phyloP scores from a whole-genome alignment of 1,140 invertebrate species.

The Euschistus heros region DNA sequence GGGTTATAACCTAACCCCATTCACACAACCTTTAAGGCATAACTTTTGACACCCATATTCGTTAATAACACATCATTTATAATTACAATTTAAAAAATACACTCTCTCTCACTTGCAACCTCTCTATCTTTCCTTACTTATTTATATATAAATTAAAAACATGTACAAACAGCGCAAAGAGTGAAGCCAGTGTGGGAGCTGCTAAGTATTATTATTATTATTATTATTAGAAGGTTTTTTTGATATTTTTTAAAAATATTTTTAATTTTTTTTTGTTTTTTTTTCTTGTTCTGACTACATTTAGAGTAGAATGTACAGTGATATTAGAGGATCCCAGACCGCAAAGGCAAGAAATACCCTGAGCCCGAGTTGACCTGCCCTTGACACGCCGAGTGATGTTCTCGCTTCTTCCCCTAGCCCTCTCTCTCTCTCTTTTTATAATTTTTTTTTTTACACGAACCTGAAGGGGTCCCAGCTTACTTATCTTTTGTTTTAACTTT shows the following conservation, averaged over 20 bases:
- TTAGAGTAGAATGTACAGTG: slow-evolving; percentile 18
- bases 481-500: slow-evolving; percentile 15
- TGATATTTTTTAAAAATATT: slow-evolving; percentile 14
- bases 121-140: slow-evolving; percentile 10
- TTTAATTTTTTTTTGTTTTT: slow-evolving; percentile 11
- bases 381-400: neutral
- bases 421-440: neutral
- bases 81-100: slow-evolving; percentile 17
- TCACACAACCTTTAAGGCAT: slow-evolving; percentile 16
- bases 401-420: neutral
- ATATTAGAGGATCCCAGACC: slow-evolving; percentile 6
- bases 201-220: slow-evolving; percentile 21
- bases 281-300: slow-evolving; percentile 20
- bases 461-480: too few relatives aligned
- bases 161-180: slow-evolving; percentile 23
- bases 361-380: slow-evolving; percentile 14
- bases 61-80: slow-evolving; percentile 12
- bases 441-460: too few relatives aligned
- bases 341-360: slow-evolving; percentile 15
- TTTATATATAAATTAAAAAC: slow-evolving; percentile 15
- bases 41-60: slow-evolving; percentile 15
- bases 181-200: slow-evolving; percentile 26
- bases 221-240: slow-evolving; percentile 15
- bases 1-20: neutral
- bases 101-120: slow-evolving; percentile 8